Evolutionary conservation across 2,113 vertebrate species (phyloP), one percentile per base, ranked within the genome.

Genomic region (Gallinago media): DNA sequence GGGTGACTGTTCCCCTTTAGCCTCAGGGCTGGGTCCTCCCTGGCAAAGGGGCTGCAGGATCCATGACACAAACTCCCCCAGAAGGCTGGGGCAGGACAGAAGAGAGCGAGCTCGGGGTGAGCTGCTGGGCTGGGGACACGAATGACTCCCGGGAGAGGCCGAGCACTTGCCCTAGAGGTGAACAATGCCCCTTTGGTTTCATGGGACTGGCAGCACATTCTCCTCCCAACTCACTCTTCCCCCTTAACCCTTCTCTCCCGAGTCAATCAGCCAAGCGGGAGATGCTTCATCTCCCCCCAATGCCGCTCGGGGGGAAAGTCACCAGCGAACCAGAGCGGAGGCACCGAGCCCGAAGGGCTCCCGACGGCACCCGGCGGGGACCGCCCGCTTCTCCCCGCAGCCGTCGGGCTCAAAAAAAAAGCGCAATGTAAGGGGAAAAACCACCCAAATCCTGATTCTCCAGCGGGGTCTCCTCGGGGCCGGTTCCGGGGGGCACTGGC

Each of bases 101-200:
- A 11, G 32, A 80, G 63, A 11, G 32, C 71, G 63, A 44, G 58
- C 56, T 26, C 26, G 5, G 44, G n/a, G 40, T 68, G 31, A 47
- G 50, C 68, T 19, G 66, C 34, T 29, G 87, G 74, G 11, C 34
- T 12, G 44, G 63, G 71, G 40, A 73, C 56, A 82, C 22, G 47
- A 34, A 31, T 17, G 85, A 32, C 71, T 91, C 72, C 92, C 74
- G 3, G 14, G 83, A 84, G 82, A 82, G 58, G 32, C 83, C 72
- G 77, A 50, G 65, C 83, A 81, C 32, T 31, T 70, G 84, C 93
- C 90, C 91, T 38, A 26, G 95, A 94, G 88, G 72, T 58, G 84
- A 94, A 96, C 91, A 96, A 89, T 90, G 94, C 46, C 54, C 66
- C 92, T 93, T 92, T 94, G 95, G 88, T 95, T 96, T 55, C 56